Evolutionary conservation across 2,797 vertebrate species (phyloP), one percentile per base, ranked within the genome.

Genomic region (Lophius americanus): DNA sequence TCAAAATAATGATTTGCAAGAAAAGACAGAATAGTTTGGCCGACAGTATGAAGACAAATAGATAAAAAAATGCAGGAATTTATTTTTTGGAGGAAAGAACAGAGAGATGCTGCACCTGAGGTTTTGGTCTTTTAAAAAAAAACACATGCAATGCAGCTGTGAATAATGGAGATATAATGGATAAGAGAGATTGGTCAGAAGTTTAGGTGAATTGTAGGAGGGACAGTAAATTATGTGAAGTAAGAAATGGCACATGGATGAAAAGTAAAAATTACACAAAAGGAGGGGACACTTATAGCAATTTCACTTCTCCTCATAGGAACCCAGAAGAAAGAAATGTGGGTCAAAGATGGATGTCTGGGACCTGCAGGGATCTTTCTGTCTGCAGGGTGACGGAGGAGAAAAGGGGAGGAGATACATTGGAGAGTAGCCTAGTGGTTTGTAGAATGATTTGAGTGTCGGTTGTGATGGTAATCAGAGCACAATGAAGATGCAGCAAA

Each of bases 31-130:
- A 60, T 51, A 57, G 52, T 10, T 53, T 4, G 13, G 37, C 1
- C n/a, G 33, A 13, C 6, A 12, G 48, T 14, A 8, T 10, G 2
- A 37, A 38, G 68, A 23, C 23, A 23, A 23, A 23, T 23, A 47
- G 44, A 76, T 79, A 76, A 61, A 76, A 79, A 81, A 75, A 82
- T 37, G 49, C 54, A 7, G 9, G 13, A 75, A 69, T 74, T 81
- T 73, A 54, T 44, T 54, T 51, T 61, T 36, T 41, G 9, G 10
- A 50, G 59, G 60, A n/a, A 53, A 14, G 23, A 2, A 63, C 9
- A 72, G 13, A 65, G 42, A 64, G 66, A 11, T 23, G 10, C 58
- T 37, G 36, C 48, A 84, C 66, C 60, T 43, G 70, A 81, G 65
- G 58, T 38, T 53, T 59, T 51, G 10, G n/a, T 64, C 44, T 67